phyloP scores from a whole-genome alignment of 2,113 vertebrate species.

The Rafetus swinhoei region DNA sequence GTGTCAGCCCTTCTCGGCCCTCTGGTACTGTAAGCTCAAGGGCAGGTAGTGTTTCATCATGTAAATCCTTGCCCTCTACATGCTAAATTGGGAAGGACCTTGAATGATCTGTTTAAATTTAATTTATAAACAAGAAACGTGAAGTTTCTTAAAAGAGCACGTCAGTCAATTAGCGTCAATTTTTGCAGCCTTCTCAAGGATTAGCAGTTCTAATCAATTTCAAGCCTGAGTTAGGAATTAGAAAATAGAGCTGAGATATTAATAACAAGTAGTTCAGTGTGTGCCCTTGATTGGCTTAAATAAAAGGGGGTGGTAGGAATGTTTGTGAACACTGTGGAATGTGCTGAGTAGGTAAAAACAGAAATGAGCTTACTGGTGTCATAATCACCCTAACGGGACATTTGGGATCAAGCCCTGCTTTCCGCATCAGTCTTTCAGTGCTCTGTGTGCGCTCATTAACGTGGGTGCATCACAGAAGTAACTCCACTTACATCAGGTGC shows the following conservation, averaged over 20 bases:
- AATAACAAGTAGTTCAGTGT: constrained; percentile 50
- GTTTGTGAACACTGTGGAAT: background rate
- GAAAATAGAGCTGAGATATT: constrained; percentile 61
- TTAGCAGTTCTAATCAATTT: constrained; percentile 60
- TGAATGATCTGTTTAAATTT: constrained; percentile 37
- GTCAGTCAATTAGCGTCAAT: constrained; percentile 50
- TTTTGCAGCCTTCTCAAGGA: constrained; percentile 57
- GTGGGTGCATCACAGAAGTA: background rate
- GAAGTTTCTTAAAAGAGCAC: constrained; percentile 48
- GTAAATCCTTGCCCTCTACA: background rate
- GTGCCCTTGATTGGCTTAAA: constrained; percentile 47
- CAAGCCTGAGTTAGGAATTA: constrained; percentile 51
- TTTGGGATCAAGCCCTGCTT: background rate
- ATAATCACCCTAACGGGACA: background rate
- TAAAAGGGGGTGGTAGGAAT: constrained; percentile 31
- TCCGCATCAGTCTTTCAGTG: background rate
- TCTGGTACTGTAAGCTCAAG: background rate
- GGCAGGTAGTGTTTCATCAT: background rate
- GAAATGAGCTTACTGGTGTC: background rate
- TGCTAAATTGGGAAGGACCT: background rate
- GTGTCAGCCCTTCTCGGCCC: background rate
- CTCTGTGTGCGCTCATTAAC: background rate
- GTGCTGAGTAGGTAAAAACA: background rate
- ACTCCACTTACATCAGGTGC: fast-evolving
- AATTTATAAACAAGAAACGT: constrained; percentile 35